A percentile compares a stretch with the other conserved stretches of the same genome.
phyloP scores from a whole-genome alignment of 2,797 vertebrate genomes.

The Mycteria americana region DNA sequence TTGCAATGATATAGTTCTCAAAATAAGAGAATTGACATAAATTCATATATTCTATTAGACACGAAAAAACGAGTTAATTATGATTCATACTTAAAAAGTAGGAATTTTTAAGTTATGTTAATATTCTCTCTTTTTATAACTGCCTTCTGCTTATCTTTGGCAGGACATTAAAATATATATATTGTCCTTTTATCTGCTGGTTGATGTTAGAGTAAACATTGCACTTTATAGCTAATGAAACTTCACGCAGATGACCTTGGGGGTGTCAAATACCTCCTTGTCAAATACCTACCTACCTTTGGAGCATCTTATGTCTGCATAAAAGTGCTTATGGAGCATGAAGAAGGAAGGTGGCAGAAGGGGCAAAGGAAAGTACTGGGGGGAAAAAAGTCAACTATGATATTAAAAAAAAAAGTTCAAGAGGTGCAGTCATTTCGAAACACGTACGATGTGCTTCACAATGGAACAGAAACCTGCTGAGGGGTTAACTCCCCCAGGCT shows the following conservation, averaged over 20 bases:
- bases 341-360: background rate
- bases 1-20: background rate
- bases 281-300: background rate
- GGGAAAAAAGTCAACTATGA: background rate
- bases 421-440: background rate
- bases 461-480: background rate
- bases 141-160: background rate
- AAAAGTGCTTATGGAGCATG: background rate
- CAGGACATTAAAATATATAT: background rate
- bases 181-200: background rate
- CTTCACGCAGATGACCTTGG: background rate
- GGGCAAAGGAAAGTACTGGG: background rate
- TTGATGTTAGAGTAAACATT: background rate
- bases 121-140: background rate
- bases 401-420: background rate
- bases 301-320: background rate
- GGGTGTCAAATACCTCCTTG: background rate
- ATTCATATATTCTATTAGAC: background rate
- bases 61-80: background rate
- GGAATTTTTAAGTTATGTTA: background rate
- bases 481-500: background rate
- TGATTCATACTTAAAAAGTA: background rate
- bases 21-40: background rate
- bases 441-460: background rate
- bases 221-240: rapidly evolving